Conservation (phyloP, 2,888 invertebrate species). For the Tromatobia lineatoria region DNA sequence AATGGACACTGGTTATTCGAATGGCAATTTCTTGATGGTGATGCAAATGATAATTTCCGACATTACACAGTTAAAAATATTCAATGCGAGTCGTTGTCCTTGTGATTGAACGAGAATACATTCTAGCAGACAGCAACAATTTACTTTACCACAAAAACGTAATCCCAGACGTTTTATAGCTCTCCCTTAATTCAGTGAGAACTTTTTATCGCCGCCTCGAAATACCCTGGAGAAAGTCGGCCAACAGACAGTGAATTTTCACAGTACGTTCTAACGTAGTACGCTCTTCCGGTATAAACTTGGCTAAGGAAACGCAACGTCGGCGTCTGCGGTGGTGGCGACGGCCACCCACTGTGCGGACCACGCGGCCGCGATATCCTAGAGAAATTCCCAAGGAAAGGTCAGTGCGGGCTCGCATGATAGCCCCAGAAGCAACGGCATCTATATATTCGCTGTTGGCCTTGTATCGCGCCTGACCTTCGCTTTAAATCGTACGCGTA, state of each 20-base stretch:
- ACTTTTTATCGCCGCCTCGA: constrained; percentile 34
- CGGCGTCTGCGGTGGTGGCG: constrained; percentile 56
- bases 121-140: not conserved
- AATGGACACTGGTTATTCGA: no score
- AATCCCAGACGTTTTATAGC: not conserved
- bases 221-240: constrained; percentile 58
- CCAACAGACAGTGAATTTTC: constrained; percentile 43
- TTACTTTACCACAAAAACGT: not conserved
- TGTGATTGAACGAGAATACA: not conserved
- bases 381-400: constrained; percentile 50
- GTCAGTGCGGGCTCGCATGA: constrained; percentile 55
- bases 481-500: constrained; percentile 14
- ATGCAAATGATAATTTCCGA: no score
- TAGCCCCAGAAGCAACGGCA: constrained; percentile 31
- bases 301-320: constrained; percentile 62
- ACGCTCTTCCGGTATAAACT: constrained; percentile 63
- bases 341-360: constrained; percentile 61
- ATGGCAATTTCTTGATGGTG: no score
- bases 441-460: constrained; percentile 13
- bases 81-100: not conserved
- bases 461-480: constrained; percentile 53
- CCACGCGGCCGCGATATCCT: constrained; percentile 39
- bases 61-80: not conserved
- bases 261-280: constrained; percentile 30
- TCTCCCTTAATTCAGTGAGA: constrained; percentile 46